Evolutionary conservation across 2,797 vertebrate genomes (phyloP).

Genomic region (Coregonus ussuriensis): DNA sequence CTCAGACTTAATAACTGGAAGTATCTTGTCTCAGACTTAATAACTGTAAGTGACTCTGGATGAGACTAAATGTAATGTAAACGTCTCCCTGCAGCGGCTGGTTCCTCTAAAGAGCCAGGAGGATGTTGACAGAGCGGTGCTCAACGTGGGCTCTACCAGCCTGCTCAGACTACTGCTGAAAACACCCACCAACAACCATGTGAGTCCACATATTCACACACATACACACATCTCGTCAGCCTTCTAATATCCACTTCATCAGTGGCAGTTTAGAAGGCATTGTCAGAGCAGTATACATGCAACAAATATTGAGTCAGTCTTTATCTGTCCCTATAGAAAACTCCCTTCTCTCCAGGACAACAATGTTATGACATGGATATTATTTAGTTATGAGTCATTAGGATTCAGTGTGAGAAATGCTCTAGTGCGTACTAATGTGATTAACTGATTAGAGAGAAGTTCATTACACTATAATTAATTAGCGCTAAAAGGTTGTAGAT

Average conservation of each 20-base stretch:
- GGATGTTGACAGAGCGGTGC: conserved; percentile 86
- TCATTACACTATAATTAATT: background rate
- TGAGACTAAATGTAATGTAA: too few species aligned
- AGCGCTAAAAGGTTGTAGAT: too few species aligned
- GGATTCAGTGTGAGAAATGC: background rate
- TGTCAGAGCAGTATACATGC: too few species aligned
- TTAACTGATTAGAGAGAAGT: background rate
- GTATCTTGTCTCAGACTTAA: background rate
- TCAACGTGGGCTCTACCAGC: conserved; percentile 78
- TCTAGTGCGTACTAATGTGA: background rate
- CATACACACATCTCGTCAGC: background rate
- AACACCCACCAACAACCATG: conserved; percentile 85
- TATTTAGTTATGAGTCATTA: background rate
- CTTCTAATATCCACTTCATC: too few species aligned
- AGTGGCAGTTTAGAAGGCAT: too few species aligned
- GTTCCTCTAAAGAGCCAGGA: conserved; percentile 89
- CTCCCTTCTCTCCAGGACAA: background rate
- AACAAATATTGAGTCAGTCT: too few species aligned
- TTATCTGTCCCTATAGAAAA: background rate
- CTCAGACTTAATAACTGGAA: too few species aligned
- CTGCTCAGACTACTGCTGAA: conserved; percentile 85
- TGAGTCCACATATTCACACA: conserved; percentile 50
- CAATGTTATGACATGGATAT: background rate
- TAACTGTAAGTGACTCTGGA: conserved; percentile 8
- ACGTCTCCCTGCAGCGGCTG: conserved; percentile 70